Evolutionary conservation across 2,888 invertebrate species (phyloP).

Genomic region (Mythimna impura): DNA sequence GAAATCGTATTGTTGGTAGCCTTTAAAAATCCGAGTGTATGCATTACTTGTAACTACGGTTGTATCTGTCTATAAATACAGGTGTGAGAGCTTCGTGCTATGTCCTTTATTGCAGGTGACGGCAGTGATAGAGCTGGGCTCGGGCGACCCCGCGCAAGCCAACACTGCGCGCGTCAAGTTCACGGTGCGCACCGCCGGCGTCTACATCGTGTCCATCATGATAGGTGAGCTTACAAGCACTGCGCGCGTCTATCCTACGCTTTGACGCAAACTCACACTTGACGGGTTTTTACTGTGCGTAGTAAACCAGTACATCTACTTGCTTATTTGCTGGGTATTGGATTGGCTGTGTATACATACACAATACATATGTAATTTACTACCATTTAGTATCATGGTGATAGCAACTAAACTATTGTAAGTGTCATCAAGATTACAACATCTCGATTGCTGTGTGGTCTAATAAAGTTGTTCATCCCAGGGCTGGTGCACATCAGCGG

Average conservation of each 20-base stretch:
- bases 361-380: not conserved
- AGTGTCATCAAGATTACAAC: not conserved
- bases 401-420: too few species aligned
- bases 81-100: constrained; percentile 43
- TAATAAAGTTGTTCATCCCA: constrained; percentile 49
- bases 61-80: not conserved
- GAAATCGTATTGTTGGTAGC: not conserved
- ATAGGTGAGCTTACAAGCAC: constrained; percentile 88
- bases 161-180: constrained; percentile 97
- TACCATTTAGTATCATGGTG: not conserved
- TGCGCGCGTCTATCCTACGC: too few species aligned
- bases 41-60: not conserved
- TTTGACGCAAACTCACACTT: too few species aligned
- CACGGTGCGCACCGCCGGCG: constrained; percentile 97
- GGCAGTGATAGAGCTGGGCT: constrained; percentile 96
- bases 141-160: constrained; percentile 95
- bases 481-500: constrained; percentile 95
- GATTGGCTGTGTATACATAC: not conserved
- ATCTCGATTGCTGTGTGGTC: not conserved
- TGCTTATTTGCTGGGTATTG: not conserved
- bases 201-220: constrained; percentile 96
- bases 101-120: constrained; percentile 90
- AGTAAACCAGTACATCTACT: too few species aligned
- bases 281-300: too few species aligned
- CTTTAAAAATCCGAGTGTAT: too few species aligned